phyloP scores from a whole-genome alignment of 1,140 invertebrate species.

The Plodia interpunctella region DNA sequence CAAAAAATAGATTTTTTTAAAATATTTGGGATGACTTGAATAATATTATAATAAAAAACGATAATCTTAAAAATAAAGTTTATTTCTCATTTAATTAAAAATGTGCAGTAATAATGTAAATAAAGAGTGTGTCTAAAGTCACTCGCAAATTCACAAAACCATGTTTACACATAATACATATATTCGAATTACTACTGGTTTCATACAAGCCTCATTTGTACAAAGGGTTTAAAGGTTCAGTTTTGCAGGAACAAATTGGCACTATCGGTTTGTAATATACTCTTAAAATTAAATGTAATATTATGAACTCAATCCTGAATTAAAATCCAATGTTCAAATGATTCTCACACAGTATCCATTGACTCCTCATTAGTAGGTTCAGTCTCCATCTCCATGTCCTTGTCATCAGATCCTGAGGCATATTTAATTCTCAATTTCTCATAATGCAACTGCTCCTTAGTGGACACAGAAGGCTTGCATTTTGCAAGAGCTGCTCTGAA shows the following conservation, averaged over 20 bases:
- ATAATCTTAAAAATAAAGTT: constrained; percentile 27
- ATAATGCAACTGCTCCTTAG: constrained; percentile 82
- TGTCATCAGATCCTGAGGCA: constrained; percentile 65
- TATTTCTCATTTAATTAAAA: constrained; percentile 34
- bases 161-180: not conserved
- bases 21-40: too few species aligned
- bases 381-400: constrained; percentile 75
- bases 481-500: constrained; percentile 82
- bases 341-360: constrained; percentile 69
- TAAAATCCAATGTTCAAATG: constrained; percentile 33
- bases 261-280: constrained; percentile 36
- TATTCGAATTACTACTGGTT: not conserved
- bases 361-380: constrained; percentile 66
- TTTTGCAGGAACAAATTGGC: constrained; percentile 30
- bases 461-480: constrained; percentile 88
- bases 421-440: constrained; percentile 78
- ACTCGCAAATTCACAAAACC: constrained; percentile 19
- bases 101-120: constrained; percentile 32
- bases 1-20: too few species aligned
- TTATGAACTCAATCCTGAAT: not conserved
- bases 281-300: constrained; percentile 19
- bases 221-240: not conserved
- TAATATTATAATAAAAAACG: constrained; percentile 7
- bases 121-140: constrained; percentile 29
- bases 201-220: not conserved